Evolutionary conservation across 2,797 vertebrate genomes (phyloP), one percentile per base, ranked within the genome.

Genomic region (Rachycentron canadum): DNA sequence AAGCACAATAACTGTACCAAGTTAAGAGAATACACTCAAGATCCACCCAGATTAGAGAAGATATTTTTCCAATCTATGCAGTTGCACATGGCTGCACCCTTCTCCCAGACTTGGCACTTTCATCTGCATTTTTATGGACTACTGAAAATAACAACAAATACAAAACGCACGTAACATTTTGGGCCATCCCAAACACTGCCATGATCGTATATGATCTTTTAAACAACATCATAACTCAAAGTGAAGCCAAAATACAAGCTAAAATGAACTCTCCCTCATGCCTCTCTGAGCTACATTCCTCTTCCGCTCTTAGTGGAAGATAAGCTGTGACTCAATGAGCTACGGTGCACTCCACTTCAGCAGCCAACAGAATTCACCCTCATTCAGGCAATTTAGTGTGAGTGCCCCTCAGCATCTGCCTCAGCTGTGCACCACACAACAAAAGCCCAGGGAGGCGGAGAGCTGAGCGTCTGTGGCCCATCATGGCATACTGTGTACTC

Each of bases 391-490:
- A 92, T 95, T 94, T 92, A 83, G 69, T 75, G 80, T 66, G 78
- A 93, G 91, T 88, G 91, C 89, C 90, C 92, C 90, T 91, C 89
- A 94, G 90, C 94, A 93, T 94, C 91, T 93, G 93, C 86, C 91
- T 91, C 88, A 90, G 91, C 90, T 92, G 92, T 82, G 86, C 82
- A 68, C 78, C 79, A 82, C 87, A 86, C 86, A 85, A 90, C 89
- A 93, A 92, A 93, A 90, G 86, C 90, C 86, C 85, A 87, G 85
- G 81, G 87, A 93, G 81, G 80, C 69, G 36, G 68, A 77, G 83
- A 84, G 81, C 76, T 59, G 85, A 79, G 86, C 45, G 86, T 84
- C 86, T 91, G 90, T 86, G 89, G 84, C 86, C 90, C 89, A 93
- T 90, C 89, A 88, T 88, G 89, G 84, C 84, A 88, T 64, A 67